phyloP scores from a whole-genome alignment of 2,797 vertebrate species.

The Sorex maritimensis region DNA sequence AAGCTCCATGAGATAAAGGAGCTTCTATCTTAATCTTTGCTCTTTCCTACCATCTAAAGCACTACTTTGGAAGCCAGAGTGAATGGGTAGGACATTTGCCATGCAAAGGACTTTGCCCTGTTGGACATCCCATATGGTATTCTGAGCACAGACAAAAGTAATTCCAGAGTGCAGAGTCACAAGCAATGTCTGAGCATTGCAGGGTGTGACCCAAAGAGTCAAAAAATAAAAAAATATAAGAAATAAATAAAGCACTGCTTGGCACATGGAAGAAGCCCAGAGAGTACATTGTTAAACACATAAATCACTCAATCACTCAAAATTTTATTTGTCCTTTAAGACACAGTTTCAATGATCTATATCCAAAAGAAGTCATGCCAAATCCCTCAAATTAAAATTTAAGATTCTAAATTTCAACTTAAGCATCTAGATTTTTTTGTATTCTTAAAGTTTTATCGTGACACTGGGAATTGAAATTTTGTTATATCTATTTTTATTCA shows the following conservation, averaged over 20 bases:
- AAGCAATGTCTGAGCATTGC: too few species aligned
- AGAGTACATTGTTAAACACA: neutral
- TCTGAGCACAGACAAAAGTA: too few species aligned
- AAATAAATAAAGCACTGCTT: constrained; percentile 26
- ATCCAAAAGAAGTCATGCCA: neutral
- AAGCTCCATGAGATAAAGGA: neutral
- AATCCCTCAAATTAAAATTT: neutral
- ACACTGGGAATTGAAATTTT: neutral
- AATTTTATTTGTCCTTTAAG: neutral
- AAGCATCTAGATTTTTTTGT: neutral
- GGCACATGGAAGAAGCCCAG: neutral
- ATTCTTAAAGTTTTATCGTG: neutral
- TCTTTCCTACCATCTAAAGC: constrained; percentile 32
- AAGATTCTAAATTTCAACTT: neutral
- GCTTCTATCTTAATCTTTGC: neutral
- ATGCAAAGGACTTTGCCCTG: too few species aligned
- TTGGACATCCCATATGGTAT: too few species aligned
- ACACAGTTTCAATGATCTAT: neutral
- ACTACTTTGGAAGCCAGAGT: neutral
- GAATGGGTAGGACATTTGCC: too few species aligned
- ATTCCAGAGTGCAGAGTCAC: too few species aligned
- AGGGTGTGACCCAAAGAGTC: too few species aligned
- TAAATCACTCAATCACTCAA: neutral
- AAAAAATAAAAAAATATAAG: too few species aligned
- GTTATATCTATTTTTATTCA: constrained; percentile 7